A percentile compares a stretch with the other conserved stretches of the same genome.
Conservation (phyloP, 2,888 invertebrate genomes). For the Nebria salina region DNA sequence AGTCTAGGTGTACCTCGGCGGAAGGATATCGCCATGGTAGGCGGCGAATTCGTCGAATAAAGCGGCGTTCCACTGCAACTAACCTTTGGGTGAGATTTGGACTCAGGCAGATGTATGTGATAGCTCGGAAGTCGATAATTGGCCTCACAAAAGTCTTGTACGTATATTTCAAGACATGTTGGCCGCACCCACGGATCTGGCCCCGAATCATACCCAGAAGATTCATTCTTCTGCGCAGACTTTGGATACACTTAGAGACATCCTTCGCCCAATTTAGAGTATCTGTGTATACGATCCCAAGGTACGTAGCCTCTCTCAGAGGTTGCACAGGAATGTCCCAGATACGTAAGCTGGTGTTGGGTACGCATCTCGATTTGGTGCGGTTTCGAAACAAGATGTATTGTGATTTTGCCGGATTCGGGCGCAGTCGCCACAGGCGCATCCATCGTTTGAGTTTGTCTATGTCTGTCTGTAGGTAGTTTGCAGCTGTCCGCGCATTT, state of each 20-base stretch:
- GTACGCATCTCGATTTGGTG: neutral
- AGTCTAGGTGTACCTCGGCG: neutral
- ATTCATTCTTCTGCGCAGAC: neutral
- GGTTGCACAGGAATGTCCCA: conserved; percentile 1
- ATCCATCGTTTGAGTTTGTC: neutral
- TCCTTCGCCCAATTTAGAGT: neutral
- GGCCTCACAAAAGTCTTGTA: conserved; percentile 5
- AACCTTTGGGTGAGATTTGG: neutral
- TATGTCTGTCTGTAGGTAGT: neutral
- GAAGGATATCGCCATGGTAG: neutral
- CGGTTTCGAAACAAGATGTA: neutral
- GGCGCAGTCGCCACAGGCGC: neutral
- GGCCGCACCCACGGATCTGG: no score
- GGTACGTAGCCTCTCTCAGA: neutral
- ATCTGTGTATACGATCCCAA: neutral
- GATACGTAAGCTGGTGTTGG: neutral
- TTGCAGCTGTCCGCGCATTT: neutral
- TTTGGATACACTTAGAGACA: neutral
- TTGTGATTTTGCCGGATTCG: neutral
- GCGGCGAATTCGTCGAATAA: neutral
- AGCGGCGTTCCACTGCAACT: neutral
- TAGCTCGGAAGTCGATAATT: neutral
- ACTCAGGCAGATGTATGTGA: neutral
- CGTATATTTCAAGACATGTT: neutral
- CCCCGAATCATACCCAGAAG: neutral